phyloP scores from a whole-genome alignment of 2,113 vertebrate species.

The Castor canadensis region DNA sequence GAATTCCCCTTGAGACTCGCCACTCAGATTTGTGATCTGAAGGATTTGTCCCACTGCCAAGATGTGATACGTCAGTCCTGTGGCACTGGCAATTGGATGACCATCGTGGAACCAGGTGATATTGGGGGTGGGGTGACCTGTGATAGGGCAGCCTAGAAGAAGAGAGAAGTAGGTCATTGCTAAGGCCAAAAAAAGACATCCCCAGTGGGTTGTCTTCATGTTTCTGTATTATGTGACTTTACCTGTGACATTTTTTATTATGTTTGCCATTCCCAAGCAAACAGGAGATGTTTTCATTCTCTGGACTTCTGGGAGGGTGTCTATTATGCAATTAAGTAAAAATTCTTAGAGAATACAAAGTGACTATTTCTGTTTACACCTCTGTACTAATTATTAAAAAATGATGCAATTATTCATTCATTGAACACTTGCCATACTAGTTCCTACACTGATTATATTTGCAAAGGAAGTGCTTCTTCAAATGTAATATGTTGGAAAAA shows the following conservation, averaged over 20 bases:
- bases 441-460: neutral
- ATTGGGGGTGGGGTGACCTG: constrained; percentile 83
- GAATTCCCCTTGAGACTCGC: constrained; percentile 81
- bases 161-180: neutral
- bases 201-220: neutral
- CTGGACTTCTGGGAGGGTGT: neutral
- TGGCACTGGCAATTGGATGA: constrained; percentile 70
- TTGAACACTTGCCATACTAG: neutral
- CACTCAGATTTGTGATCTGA: constrained; percentile 83
- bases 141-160: constrained; percentile 85
- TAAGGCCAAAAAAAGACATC: neutral
- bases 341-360: neutral
- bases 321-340: constrained; percentile 25
- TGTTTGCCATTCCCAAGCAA: constrained; percentile 5
- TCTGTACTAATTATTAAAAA: neutral
- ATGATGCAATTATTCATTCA: neutral
- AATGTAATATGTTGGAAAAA: neutral
- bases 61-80: constrained; percentile 68
- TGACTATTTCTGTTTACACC: neutral
- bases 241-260: neutral
- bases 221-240: no score
- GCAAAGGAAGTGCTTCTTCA: constrained; percentile 1
- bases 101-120: constrained; percentile 87
- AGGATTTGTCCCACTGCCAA: constrained; percentile 84
- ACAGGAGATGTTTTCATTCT: neutral